These are phyloP conservation scores for Malurus leucopterus DNA, from an alignment of 2,797 vertebrate species.

Conservation along the genomic window DNA sequence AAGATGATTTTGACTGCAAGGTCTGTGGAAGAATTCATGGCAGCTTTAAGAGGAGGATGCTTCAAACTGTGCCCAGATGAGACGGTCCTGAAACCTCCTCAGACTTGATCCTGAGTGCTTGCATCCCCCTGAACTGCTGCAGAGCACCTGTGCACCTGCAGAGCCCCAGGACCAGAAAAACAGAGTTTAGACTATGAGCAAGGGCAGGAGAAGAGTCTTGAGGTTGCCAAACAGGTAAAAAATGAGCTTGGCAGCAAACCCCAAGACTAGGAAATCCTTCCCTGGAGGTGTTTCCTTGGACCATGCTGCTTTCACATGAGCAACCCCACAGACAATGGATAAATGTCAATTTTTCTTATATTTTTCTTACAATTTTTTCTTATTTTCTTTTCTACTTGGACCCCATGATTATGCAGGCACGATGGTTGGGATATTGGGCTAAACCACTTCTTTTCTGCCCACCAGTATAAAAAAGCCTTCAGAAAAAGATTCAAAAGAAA, in stretches of 20 bases:
- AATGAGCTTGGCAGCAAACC: background rate
- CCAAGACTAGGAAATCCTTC: background rate
- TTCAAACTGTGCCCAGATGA: background rate
- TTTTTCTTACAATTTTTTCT: too few species aligned
- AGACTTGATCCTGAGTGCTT: accelerated
- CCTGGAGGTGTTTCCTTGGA: background rate
- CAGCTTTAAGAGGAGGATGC: background rate
- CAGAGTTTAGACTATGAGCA: background rate
- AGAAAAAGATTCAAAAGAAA: background rate
- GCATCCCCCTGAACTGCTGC: background rate
- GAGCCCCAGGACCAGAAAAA: background rate
- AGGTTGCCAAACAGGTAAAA: background rate
- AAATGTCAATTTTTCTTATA: background rate
- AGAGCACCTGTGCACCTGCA: background rate
- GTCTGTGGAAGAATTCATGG: background rate
- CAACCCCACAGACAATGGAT: background rate
- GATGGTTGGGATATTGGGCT: background rate
- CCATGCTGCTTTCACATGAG: background rate
- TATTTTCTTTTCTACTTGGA: background rate
- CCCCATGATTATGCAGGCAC: background rate
- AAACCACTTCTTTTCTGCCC: background rate
- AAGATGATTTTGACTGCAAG: background rate
- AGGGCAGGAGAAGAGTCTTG: background rate
- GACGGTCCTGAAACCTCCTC: background rate
- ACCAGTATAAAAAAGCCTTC: background rate